Evolutionary conservation across 2,797 vertebrate genomes (phyloP), one percentile per base, ranked within the genome.

Genomic region (Cossypha caffra): DNA sequence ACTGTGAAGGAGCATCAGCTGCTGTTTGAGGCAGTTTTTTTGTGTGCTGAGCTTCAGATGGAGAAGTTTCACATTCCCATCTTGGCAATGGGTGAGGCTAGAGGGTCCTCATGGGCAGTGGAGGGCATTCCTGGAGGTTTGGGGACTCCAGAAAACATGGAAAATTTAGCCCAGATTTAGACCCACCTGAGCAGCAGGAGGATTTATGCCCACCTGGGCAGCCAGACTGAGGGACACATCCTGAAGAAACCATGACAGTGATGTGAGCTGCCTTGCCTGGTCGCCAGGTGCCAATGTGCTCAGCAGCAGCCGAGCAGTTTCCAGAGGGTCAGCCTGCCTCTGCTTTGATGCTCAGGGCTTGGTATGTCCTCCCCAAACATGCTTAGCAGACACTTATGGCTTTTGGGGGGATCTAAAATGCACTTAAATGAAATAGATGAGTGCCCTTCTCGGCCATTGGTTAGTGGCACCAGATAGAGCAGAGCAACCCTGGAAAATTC

Each of bases 111-210:
- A 16, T 8, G 9, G 24, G 17, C 31, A 80, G 40, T 0, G 1
- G 28, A 40, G 1, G 3, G 16, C 13, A 43, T 10, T 6, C 3
- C 47, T 11, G 2, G 21, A 75, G 10, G 4, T 9, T 1, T 58
- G 47, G 13, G n/a, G 5, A 26, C 23, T 81, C 20, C 50, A n/a
- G 31, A 37, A 1, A 5, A 9, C 0, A 1, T 37, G 15, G 64
- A 69, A 88, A 83, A 23, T 4, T 3, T 6, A 87, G 29, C 50
- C 71, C 3, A 73, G 40, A 48, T 69, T 38, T 83, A 66, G 11
- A 69, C 18, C 5, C 10, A 48, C 33, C 13, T 54, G 50, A n/a
- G 23, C 50, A 87, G 29, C 57, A 16, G 29, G 43, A 68, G 15
- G 14, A 62, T 83, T 68, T 73, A 24, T 1, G 8, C 12, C 25